Base-by-base conservation (phyloP, 2,797 vertebrate genomes). In the Picus viridis region DNA sequence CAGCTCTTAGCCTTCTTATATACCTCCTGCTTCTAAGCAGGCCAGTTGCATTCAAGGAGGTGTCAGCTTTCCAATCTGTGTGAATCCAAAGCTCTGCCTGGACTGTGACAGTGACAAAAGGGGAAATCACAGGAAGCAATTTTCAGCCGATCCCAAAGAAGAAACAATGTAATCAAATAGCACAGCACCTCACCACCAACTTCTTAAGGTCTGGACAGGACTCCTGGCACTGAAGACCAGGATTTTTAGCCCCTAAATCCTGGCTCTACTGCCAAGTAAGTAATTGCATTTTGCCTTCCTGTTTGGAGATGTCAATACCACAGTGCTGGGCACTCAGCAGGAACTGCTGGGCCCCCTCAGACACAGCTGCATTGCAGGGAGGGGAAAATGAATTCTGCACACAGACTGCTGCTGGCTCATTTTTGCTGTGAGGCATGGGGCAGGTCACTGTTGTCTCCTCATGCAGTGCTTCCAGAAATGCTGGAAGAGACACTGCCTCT, bases 271-370 rank as follows among this genome's bases (percentile, higher is more conserved):
- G 73, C 84, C 45, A 73, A 65, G 69, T 43, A 62, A 92, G 47
- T 88, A 87, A 94, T 64, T 92, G 84, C 74, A 78, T 92, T 94
- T 90, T 89, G 61, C 76, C 18, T 69, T 83, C 77, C 56, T 83
- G 34, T 64, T 85, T 91, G 85, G 63, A 91, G 85, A 69, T 59
- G 85, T 83, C 36, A 43, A 51, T 41, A 57, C 56, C 2, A 6
- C 62, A 70, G 87, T 6, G 9, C 56, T 24, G 67, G 84, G 72
- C 76, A 89, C 56, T 22, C 79, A 59, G 84, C 67, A 45, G 79
- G 70, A 83, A 69, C 56, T 69, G 47, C 87, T 59, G 70, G 86
- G 49, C 57, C 57, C 70, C 67, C 85, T 86, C 30, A 73, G 82
- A 89, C 83, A 58, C 57, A 83, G 87, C 83, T 88, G 85, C 79